A percentile compares a stretch with the other conserved stretches of the same genome.
Evolutionary conservation across 2,888 invertebrate genomes (phyloP).

Genomic region (Phortica okadai): DNA sequence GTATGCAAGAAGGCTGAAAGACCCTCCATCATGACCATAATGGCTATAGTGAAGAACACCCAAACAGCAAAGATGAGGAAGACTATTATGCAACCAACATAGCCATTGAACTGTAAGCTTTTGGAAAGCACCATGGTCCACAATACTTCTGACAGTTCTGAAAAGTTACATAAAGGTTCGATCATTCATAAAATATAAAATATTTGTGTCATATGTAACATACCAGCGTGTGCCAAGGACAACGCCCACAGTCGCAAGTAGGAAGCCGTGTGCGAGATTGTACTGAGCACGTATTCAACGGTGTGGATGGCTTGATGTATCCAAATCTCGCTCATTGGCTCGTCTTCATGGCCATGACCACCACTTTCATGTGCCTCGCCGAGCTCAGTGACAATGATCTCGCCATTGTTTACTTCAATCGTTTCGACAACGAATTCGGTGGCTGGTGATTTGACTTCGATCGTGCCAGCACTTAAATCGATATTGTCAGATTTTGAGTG

Average conservation of each 20-base stretch:
- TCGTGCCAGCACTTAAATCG: neutral
- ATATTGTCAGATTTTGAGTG: neutral
- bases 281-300: slow-evolving; percentile 96
- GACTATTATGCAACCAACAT: slow-evolving; percentile 85
- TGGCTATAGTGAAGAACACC: slow-evolving; percentile 93
- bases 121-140: slow-evolving; percentile 94
- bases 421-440: slow-evolving; percentile 51
- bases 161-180: slow-evolving; percentile 15
- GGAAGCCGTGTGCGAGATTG: slow-evolving; percentile 97
- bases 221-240: slow-evolving; percentile 96
- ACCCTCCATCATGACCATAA: slow-evolving; percentile 99
- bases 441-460: neutral
- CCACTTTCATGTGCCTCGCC: slow-evolving; percentile 76
- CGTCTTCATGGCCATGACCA: slow-evolving; percentile 77
- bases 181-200: slow-evolving; percentile 6
- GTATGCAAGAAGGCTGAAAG: slow-evolving; percentile 99
- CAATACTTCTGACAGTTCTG: slow-evolving; percentile 91
- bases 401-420: slow-evolving; percentile 62
- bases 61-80: slow-evolving; percentile 93
- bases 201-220: slow-evolving; percentile 69
- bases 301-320: slow-evolving; percentile 97
- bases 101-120: slow-evolving; percentile 82
- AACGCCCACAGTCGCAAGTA: slow-evolving; percentile 97
- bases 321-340: slow-evolving; percentile 90
- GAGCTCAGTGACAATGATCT: slow-evolving; percentile 56